Percentiles rank a stretch among this genome's conserved stretches.
Conservation (phyloP, 2,113 vertebrate species). For the Cichladusa arquata region DNA sequence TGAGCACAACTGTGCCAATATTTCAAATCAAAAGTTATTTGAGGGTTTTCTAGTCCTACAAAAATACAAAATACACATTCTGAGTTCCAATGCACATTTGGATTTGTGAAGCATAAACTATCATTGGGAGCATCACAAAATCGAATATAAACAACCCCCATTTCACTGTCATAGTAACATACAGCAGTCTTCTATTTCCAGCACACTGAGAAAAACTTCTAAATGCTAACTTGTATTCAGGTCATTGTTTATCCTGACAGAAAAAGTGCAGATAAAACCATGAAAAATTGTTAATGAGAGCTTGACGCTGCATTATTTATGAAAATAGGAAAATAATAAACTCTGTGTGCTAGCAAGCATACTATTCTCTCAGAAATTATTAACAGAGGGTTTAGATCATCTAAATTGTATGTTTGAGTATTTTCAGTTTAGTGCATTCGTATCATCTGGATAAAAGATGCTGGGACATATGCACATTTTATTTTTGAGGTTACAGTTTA, state of each 20-base stretch:
- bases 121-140: not conserved
- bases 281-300: not conserved
- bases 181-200: not conserved
- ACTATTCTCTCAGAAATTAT: fast-evolving
- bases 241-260: not conserved
- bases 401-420: not conserved
- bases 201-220: not conserved
- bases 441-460: not conserved
- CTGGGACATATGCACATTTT: not conserved
- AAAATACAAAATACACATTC: not conserved
- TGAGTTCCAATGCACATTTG: not conserved
- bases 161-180: not conserved
- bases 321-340: not conserved
- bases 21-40: not conserved
- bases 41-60: not conserved
- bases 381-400: not conserved
- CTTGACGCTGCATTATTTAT: not conserved
- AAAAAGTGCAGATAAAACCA: not conserved
- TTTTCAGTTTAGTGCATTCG: not conserved
- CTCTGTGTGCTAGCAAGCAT: not conserved
- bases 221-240: not conserved
- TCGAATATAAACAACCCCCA: not conserved
- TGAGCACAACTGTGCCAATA: not conserved
- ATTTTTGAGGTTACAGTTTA: not conserved
- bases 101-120: not conserved